Evolutionary conservation across 2,797 vertebrate genomes (phyloP).

Genomic region (Todus mexicanus): DNA sequence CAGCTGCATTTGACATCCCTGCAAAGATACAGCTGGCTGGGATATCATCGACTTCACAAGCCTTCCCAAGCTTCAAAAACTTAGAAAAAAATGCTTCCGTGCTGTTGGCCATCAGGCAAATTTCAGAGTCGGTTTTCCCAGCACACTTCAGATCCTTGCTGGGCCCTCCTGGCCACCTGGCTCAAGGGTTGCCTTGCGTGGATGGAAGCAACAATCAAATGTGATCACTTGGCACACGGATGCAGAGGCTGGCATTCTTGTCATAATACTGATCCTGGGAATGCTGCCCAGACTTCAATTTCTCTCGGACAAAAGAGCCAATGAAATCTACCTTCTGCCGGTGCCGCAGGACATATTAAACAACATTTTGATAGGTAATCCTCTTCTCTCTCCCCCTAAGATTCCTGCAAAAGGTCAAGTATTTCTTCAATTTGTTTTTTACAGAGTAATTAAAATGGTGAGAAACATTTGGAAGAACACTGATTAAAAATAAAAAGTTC

Average conservation of each 20-base stretch:
- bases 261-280: conserved; percentile 10
- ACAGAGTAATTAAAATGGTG: not conserved
- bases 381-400: not conserved
- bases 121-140: not conserved
- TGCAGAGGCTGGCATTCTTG: not conserved
- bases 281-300: conserved; percentile 27
- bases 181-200: not conserved
- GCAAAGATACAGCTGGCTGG: not conserved
- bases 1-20: not conserved
- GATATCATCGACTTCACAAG: not conserved
- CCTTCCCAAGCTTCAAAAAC: not conserved
- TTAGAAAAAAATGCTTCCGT: not conserved
- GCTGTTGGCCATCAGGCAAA: not conserved
- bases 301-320: conserved; percentile 16
- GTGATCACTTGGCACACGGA: not conserved
- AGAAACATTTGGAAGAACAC: not conserved
- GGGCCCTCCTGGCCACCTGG: not conserved
- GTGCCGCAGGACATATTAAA: not conserved
- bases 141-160: not conserved
- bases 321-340: not conserved
- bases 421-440: not conserved
- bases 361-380: conserved; percentile 12
- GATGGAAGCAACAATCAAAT: not conserved
- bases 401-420: conserved; percentile 4
- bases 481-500: not conserved